These are phyloP conservation scores for Eurosta solidaginis DNA, from an alignment of 1,140 invertebrate genomes.

Conservation along the genomic window DNA sequence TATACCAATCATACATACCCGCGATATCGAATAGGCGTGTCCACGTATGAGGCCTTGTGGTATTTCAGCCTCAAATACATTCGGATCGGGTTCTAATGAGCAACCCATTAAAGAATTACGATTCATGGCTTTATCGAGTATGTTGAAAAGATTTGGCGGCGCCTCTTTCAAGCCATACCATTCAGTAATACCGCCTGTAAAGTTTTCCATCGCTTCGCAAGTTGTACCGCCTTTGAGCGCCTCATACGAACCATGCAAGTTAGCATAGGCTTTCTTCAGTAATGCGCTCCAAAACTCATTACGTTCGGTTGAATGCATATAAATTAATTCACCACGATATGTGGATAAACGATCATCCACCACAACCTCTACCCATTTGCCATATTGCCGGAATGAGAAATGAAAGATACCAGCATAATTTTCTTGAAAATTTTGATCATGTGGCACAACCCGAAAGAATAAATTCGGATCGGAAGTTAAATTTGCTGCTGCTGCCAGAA, in stretches of 20 bases:
- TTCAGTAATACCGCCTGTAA: constrained; percentile 96
- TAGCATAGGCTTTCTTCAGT: constrained; percentile 98
- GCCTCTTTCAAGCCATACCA: constrained; percentile 88
- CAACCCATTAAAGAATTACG: constrained; percentile 96
- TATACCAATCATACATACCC: constrained; percentile 88
- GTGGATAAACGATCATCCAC: constrained; percentile 95
- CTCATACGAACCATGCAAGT: constrained; percentile 96
- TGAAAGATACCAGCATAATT: constrained; percentile 94
- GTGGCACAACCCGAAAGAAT: constrained; percentile 93
- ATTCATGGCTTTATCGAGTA: constrained; percentile 90
- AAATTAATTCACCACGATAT: constrained; percentile 84
- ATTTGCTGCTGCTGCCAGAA: constrained; percentile 94
- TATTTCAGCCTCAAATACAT: constrained; percentile 85
- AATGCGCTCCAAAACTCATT: constrained; percentile 98
- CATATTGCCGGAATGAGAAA: constrained; percentile 97
- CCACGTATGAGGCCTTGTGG: constrained; percentile 90
- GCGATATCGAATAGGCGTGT: constrained; percentile 95
- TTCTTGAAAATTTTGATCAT: constrained; percentile 91
- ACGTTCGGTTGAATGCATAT: constrained; percentile 88
- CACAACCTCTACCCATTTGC: constrained; percentile 88
- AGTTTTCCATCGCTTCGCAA: constrained; percentile 98
- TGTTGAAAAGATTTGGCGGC: constrained; percentile 88
- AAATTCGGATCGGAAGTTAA: constrained; percentile 85
- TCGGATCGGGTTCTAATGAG: constrained; percentile 92
- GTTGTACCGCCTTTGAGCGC: constrained; percentile 96